Percentiles rank a stretch among this genome's conserved stretches.
phyloP scores from a whole-genome alignment of 2,888 invertebrate genomes.

The Xestobium rufovillosum region DNA sequence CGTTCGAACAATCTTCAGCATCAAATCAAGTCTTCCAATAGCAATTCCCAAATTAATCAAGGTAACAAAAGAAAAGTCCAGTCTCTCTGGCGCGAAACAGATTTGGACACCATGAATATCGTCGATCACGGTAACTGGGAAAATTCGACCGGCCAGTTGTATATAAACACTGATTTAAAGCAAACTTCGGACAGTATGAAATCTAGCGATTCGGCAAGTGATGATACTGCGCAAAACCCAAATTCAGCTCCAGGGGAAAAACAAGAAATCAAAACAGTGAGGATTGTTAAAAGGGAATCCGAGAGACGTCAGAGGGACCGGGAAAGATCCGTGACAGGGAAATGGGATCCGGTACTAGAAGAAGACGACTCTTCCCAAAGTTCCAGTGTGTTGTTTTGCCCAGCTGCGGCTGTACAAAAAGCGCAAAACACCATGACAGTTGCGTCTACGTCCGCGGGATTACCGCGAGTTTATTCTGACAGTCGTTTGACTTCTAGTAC shows the following conservation, averaged over 20 bases:
- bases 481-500: conserved; percentile 24
- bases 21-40: conserved; percentile 41
- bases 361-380: conserved; percentile 38
- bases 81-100: conserved; percentile 82
- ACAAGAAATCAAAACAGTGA: conserved; percentile 85
- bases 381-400: conserved; percentile 33
- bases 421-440: conserved; percentile 26
- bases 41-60: conserved; percentile 22
- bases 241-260: conserved; percentile 57
- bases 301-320: conserved; percentile 77
- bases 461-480: conserved; percentile 26
- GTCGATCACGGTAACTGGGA: conserved; percentile 58
- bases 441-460: conserved; percentile 17
- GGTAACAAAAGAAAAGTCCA: conserved; percentile 52
- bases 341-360: conserved; percentile 41
- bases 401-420: conserved; percentile 32
- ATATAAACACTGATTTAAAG: conserved; percentile 56
- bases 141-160: conserved; percentile 52
- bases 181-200: conserved; percentile 45
- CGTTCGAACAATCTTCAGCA: conserved; percentile 66
- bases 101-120: conserved; percentile 74
- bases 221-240: conserved; percentile 31
- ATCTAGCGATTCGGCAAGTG: conserved; percentile 38
- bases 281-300: conserved; percentile 87
- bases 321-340: conserved; percentile 50